Evolutionary conservation across 2,888 invertebrate genomes (phyloP).

Genomic region (Cremastinae sp.): DNA sequence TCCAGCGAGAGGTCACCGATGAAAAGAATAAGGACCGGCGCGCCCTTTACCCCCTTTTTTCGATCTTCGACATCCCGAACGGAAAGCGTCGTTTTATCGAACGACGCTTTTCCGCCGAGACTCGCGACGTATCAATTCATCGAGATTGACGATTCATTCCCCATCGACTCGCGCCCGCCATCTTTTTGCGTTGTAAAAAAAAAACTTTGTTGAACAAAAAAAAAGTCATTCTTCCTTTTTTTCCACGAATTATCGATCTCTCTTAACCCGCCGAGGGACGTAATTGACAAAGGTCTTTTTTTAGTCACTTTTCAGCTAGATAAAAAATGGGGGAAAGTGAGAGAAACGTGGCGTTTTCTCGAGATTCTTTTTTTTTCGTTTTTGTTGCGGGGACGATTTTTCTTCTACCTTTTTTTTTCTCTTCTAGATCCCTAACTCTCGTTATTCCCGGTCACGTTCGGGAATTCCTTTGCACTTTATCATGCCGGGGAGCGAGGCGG

Average conservation of each 20-base stretch:
- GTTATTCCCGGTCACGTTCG: slow-evolving; percentile 52
- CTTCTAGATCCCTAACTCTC: neutral
- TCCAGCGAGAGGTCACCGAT: slow-evolving; percentile 36
- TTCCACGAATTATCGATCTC: too few species aligned
- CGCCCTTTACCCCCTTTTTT: slow-evolving; percentile 10
- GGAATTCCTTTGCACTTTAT: slow-evolving; percentile 30
- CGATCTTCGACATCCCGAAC: slow-evolving; percentile 9
- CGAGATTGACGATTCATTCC: too few species aligned
- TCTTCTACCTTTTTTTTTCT: slow-evolving; percentile 6
- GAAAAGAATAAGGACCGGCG: slow-evolving; percentile 26
- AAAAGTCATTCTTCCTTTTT: too few species aligned
- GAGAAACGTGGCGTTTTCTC: neutral
- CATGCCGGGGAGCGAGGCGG: neutral
- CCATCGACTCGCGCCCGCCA: neutral
- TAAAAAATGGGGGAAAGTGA: slow-evolving; percentile 6
- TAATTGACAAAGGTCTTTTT: too few species aligned
- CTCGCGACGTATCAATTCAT: neutral
- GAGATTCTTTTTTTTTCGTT: neutral
- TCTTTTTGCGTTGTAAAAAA: neutral
- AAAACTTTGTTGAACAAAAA: neutral
- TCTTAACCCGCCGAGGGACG: too few species aligned
- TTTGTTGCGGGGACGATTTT: slow-evolving; percentile 25
- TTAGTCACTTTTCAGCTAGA: neutral
- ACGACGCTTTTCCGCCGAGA: neutral
- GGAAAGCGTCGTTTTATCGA: slow-evolving; percentile 1